phyloP scores from a whole-genome alignment of 2,113 vertebrate species.

The Columba janthina region DNA sequence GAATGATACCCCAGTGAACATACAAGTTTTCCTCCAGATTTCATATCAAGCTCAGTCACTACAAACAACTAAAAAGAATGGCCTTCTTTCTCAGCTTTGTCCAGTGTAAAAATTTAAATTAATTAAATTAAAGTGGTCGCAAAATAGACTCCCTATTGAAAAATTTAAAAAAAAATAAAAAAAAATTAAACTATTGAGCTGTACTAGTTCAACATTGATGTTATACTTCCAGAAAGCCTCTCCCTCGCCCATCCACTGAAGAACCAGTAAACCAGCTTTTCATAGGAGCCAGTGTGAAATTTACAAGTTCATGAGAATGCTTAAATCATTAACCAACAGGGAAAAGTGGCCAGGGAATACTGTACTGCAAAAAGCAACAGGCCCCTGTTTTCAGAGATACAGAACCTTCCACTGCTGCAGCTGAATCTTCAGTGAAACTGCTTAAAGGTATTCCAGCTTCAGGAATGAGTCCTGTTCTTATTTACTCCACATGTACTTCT shows the following conservation, averaged over 20 bases:
- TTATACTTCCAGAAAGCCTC: background rate
- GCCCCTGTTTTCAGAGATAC: background rate
- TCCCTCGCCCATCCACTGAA: background rate
- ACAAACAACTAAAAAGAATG: background rate
- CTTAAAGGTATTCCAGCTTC: background rate
- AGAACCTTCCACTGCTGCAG: background rate
- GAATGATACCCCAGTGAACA: background rate
- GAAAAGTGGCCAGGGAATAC: background rate
- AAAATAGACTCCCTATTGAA: background rate
- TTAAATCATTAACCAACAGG: background rate
- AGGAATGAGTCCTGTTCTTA: background rate
- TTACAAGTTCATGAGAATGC: background rate
- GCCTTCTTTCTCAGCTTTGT: background rate
- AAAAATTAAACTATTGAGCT: background rate
- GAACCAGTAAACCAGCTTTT: background rate
- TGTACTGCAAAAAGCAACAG: background rate
- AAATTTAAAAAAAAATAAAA: background rate
- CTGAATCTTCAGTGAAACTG: background rate
- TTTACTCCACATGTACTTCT: background rate
- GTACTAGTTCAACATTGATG: background rate
- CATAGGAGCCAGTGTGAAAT: background rate
- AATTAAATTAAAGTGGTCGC: background rate
- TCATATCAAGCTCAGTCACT: background rate
- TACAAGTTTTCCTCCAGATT: background rate
- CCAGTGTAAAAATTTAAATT: background rate